Conservation (phyloP, 2,888 invertebrate species). For the Neelides folsomi region DNA sequence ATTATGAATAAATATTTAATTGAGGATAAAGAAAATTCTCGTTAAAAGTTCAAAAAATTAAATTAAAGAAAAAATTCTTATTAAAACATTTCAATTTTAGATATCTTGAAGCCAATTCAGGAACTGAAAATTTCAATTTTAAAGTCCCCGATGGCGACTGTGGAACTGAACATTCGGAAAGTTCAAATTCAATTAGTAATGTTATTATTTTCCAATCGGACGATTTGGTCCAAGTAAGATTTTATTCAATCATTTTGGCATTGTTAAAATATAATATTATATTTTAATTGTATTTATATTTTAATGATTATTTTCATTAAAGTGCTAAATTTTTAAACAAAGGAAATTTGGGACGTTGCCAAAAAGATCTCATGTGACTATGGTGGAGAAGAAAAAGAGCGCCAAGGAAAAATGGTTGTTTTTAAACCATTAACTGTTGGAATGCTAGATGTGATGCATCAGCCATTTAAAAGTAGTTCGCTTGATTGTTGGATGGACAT, state of each 20-base stretch:
- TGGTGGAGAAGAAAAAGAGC: constrained; percentile 34
- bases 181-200: constrained; percentile 52
- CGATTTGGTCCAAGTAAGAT: constrained; percentile 46
- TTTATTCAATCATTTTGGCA: not conserved
- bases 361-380: constrained; percentile 46
- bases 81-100: constrained; percentile 9
- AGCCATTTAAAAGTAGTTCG: constrained; percentile 49
- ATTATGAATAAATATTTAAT: not conserved
- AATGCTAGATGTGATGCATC: constrained; percentile 54
- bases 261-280: not conserved
- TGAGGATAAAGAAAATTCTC: not conserved
- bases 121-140: constrained; percentile 47
- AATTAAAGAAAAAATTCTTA: too few relatives aligned
- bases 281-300: constrained; percentile 15
- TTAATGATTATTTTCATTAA: not conserved
- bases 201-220: constrained; percentile 55
- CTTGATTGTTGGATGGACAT: constrained; percentile 68
- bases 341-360: constrained; percentile 52
- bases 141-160: constrained; percentile 52
- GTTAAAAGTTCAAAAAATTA: not conserved
- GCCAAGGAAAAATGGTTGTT: constrained; percentile 31
- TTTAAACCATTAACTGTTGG: constrained; percentile 54
- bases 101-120: constrained; percentile 46
- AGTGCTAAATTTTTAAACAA: not conserved
- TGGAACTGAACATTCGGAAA: constrained; percentile 49